Base-by-base conservation (phyloP, 1,140 invertebrate genomes). In the Sinonovacula constricta region DNA sequence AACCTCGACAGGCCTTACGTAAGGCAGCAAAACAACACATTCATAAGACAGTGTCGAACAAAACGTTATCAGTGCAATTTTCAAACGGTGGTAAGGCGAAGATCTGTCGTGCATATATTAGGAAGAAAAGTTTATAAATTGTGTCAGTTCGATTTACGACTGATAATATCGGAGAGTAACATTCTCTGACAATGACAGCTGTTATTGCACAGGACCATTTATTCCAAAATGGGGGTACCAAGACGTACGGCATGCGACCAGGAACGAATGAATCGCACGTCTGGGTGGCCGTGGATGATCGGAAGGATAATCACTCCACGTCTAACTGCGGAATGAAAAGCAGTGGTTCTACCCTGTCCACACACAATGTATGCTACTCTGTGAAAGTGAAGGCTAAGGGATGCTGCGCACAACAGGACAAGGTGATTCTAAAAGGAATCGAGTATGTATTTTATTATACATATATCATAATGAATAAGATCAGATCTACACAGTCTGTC, bases 341-440 rank as follows among this genome's bases (percentile, higher is more conserved):
- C n/a, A 53, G 36, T 24, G 82, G 84, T 1, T 84, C 83, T 15
- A 78, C 79, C 2, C 57, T 87, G 2, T 78, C 80, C 12, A 81
- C 80, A 28, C 86, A 86, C 54, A 68, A 81, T 31, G 81, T 85
- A 45, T 26, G 33, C 34, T 87, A 87, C 60, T 68, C 68, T 26
- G 86, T 85, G 1, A 54, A 59, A n/a, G 80, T 85, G 12, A 78
- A 79, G 30, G 77, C 62, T 14, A 82, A 76, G 56, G 65, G 77
- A 33, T 87, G 86, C 67, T 82, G 81, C 49, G 76, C 78, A 14
- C 31, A n/a, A 54, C 39, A 74, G 53, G 56, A 70, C n/a, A 87
- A 87, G 57, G 65, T 34, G 3, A 86, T 87, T 30, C 71, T 87
- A 14, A 84, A 84, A 67, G 77, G 77, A 31, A 81, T 87, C 49